Base-by-base conservation (phyloP, 1,140 invertebrate species). In the Ostrea edulis region DNA sequence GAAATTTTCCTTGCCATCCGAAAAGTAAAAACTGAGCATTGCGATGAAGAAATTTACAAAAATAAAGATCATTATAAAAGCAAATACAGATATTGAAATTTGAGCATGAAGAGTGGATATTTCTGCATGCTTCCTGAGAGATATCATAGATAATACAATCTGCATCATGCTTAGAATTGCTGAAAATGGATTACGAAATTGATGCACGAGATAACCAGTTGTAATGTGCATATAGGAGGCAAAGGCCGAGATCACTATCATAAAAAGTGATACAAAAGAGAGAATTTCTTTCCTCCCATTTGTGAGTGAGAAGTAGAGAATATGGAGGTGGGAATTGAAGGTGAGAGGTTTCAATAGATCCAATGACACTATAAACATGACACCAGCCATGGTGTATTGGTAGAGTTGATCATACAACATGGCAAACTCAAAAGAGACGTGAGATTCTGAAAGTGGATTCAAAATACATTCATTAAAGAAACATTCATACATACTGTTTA, bases 281-380 rank as follows among this genome's bases (percentile, higher is more conserved):
- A 87, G 9, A 14, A 92, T 82, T 14, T 71, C 58, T 14, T 2
- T 20, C 58, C 68, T 82, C 5, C 86, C 82, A 14, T 77, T 71
- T 0, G 82, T 54, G 17, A 92, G 54, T n/a, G 90, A 90, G 12
- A 29, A 29, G n/a, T 82, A 52, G 82, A 92, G 84, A 52, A 89
- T 84, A 62, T 87, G 88, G n/a, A 92, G 85, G 84, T 92, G 62
- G 29, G 82, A 89, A 62, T 91, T 91, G 62, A 92, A 86, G 20
- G 87, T 82, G 44, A 92, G 55, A 0, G 90, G 90, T 25, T 86
- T 83, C 52, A 92, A 81, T n/a, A 92, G 71, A 20, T 86, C 65
- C 20, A 92, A 52, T 2, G 88, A 88, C 4, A 84, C 53, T 17
- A 92, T 77, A 65, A 92, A 92, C 14, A 89, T 58, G 3, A 88